Conservation (phyloP, 2,113 vertebrate genomes). For the Ardeotis arabs region DNA sequence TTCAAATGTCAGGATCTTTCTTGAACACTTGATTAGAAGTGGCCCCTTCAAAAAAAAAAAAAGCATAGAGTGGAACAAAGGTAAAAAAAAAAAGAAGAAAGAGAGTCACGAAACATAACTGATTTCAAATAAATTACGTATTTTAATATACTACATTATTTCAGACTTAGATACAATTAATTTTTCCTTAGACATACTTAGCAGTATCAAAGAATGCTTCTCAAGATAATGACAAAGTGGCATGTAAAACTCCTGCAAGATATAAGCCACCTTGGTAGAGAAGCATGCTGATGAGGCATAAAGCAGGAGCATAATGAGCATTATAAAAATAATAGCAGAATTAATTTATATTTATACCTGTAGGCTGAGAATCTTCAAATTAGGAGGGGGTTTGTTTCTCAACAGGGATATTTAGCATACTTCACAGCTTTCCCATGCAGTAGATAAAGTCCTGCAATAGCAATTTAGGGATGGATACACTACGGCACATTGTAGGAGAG, state of each 20-base stretch:
- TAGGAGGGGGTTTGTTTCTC: background rate
- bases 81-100: background rate
- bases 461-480: background rate
- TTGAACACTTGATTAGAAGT: background rate
- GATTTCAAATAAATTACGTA: background rate
- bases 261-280: background rate
- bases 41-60: background rate
- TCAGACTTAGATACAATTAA: background rate
- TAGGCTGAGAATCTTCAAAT: background rate
- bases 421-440: background rate
- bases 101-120: background rate
- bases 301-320: background rate
- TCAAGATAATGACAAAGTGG: background rate
- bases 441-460: background rate
- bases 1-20: background rate
- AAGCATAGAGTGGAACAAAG: background rate
- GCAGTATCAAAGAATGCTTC: background rate
- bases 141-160: background rate
- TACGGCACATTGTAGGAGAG: background rate
- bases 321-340: background rate
- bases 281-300: background rate
- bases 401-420: background rate
- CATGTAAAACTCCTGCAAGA: background rate
- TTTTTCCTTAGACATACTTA: background rate
- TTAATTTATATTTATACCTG: background rate